Base-by-base conservation (phyloP, 2,113 vertebrate species). In the Speoplatyrhinus poulsoni region DNA sequence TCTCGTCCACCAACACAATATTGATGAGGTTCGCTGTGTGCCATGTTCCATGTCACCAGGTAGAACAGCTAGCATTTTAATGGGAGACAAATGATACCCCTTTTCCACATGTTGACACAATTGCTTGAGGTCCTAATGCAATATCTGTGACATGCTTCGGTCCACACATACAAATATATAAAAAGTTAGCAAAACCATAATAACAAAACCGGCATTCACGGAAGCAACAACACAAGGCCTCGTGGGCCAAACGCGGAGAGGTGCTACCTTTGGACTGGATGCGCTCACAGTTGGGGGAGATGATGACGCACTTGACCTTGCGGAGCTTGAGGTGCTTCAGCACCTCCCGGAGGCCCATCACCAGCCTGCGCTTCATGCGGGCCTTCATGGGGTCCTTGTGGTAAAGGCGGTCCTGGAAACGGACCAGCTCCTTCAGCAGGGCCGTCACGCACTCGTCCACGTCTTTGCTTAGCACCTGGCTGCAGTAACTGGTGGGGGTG, bases 221-320 rank as follows among this genome's bases (percentile, higher is more conserved):
- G 13, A 15, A 53, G 12, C 15, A 13, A 13, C 19, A 6, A 3
- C 56, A 11, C 4, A 10, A 26, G 11, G n/a, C 4, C 4, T 3
- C 9, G 1, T 10, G 17, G 19, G 55, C 55, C 26, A 12, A 32
- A 0, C 41, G 3, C 12, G 0, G 12, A 12, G 17, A 33, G 52
- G 1, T 0, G 0, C 69, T 89, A 99, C 98, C 98, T 93, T 99
- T 99, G 15, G 96, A 94, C 70, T 98, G 94, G 65, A 94, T 96
- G 76, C 95, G 96, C 82, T 99, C 97, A 78, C 97, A 99, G 92
- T 99, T 98, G 55, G 98, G 98, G 47, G 98, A 99, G 85, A 99
- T 98, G 85, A 99, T 90, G 69, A 99, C 89, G 74, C 96, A 98
- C 69, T 99, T 98, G 69, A 99, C 75, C 87, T 95, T 98, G 73